phyloP scores from a whole-genome alignment of 2,888 invertebrate species.

The Amphimallon solstitiale region DNA sequence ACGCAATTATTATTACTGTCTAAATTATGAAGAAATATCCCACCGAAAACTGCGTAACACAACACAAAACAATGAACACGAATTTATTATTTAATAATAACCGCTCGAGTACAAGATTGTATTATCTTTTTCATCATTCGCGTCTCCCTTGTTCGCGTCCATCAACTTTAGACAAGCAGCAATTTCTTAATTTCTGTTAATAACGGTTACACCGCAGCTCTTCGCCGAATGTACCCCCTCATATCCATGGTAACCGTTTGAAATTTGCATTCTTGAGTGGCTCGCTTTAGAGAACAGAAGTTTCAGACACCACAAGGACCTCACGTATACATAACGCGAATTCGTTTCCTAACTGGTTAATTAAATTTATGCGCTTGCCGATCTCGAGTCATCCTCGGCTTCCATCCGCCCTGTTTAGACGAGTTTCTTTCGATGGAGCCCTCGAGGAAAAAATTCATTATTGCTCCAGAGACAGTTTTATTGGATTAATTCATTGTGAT shows the following conservation, averaged over 20 bases:
- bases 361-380: constrained; percentile 5
- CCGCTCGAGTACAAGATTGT: neutral
- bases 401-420: no score
- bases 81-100: no score
- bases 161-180: constrained; percentile 20
- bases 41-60: no score
- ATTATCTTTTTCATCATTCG: neutral
- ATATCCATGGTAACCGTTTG: constrained; percentile 8
- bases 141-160: constrained; percentile 4
- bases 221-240: neutral
- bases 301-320: neutral
- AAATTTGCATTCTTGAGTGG: constrained; percentile 31
- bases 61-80: no score
- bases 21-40: no score
- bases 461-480: no score
- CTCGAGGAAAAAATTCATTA: no score
- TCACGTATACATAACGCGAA: constrained; percentile 8
- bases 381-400: no score
- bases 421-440: no score
- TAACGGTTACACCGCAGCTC: constrained; percentile 15
- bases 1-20: no score
- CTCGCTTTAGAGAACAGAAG: constrained; percentile 23
- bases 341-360: constrained; percentile 6
- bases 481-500: no score
- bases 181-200: constrained; percentile 32